Conservation (phyloP, 2,888 invertebrate genomes). For the Brachylomia viminalis region DNA sequence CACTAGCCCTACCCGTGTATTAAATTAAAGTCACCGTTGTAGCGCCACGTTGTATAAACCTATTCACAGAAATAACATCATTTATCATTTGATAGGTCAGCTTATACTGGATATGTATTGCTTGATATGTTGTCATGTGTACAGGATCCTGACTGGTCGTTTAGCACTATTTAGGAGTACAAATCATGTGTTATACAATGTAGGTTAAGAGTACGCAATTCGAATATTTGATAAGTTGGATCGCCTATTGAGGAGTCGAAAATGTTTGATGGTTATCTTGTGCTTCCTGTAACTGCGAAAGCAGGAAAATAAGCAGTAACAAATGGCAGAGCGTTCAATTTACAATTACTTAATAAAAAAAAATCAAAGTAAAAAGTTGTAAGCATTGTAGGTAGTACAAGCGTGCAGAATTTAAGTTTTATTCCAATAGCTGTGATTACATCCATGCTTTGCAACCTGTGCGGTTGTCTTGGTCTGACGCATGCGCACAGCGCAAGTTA, state of each 20-base stretch:
- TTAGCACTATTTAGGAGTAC: slow-evolving; percentile 21
- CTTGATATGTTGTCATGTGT: not conserved
- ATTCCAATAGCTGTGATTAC: not conserved
- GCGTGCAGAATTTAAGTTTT: not conserved
- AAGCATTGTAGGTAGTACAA: too few relatives aligned
- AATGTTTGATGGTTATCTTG: not conserved
- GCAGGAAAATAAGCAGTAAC: not conserved
- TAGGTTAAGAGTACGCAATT: not conserved
- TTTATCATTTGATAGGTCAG: not conserved
- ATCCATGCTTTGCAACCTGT: not conserved
- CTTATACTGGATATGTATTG: not conserved
- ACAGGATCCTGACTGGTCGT: slow-evolving; percentile 5
- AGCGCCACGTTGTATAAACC: not conserved
- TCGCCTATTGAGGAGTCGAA: not conserved
- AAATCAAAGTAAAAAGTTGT: too few relatives aligned
- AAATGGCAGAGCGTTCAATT: not conserved
- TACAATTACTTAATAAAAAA: too few relatives aligned
- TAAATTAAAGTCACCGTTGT: too few relatives aligned
- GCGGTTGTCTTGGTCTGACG: not conserved
- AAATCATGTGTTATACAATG: slow-evolving; percentile 22
- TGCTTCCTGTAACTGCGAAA: not conserved
- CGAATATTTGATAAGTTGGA: slow-evolving; percentile 17
- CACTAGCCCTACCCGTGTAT: too few relatives aligned
- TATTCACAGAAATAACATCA: not conserved
- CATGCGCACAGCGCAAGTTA: not conserved